Percentiles rank a stretch among this genome's conserved stretches.
Evolutionary conservation across 2,797 vertebrate species (phyloP).

Genomic region (Tangara arthus): DNA sequence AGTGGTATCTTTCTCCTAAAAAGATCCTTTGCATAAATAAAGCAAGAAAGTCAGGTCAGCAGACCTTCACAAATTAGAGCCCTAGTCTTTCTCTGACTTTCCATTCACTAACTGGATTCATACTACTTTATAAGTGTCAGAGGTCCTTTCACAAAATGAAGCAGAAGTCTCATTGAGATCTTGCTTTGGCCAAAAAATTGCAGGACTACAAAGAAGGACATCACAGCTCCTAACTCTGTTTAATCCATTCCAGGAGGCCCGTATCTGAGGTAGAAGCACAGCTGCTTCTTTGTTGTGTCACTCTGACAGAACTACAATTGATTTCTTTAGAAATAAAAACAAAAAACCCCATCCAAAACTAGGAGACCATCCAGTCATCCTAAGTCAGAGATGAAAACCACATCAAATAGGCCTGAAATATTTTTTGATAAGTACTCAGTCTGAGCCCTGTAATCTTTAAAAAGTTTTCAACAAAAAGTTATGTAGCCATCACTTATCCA

Average conservation of each 20-base stretch:
- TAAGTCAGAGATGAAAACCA: background rate
- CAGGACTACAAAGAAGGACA: background rate
- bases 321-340: background rate
- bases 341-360: background rate
- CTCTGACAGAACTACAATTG: background rate
- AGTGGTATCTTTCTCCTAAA: background rate
- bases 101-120: background rate
- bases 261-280: background rate
- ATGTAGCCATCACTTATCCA: background rate
- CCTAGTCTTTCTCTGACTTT: background rate
- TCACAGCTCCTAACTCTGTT: background rate
- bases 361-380: background rate
- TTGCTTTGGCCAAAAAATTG: background rate
- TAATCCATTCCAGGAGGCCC: background rate
- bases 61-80: background rate
- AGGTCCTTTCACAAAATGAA: background rate
- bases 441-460: background rate
- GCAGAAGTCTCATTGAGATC: background rate
- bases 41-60: background rate
- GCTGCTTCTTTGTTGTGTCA: background rate
- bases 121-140: background rate
- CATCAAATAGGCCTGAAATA: background rate
- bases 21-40: conserved; percentile 6
- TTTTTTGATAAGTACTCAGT: background rate
- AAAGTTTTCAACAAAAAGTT: background rate